Evolutionary conservation across 2,888 invertebrate genomes (phyloP), one percentile per base, ranked within the genome.

Genomic region (Dinocampus coccinellae): DNA sequence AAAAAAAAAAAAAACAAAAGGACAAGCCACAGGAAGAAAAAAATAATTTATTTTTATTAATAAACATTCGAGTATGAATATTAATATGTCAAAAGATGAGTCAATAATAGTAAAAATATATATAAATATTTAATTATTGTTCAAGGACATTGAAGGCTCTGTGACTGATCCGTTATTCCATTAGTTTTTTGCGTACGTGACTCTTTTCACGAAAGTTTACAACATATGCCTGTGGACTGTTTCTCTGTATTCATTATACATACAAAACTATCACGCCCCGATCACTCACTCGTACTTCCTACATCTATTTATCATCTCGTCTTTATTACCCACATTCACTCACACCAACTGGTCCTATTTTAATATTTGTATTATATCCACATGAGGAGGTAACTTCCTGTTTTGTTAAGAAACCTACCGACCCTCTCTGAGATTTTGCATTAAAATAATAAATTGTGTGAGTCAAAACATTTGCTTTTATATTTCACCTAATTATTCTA

Each of bases 221-320:
- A 2, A 55, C 7, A 47, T 7, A n/a, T 3, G 0, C 34, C 3
- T 20, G 7, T 7, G 52, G 13, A 3, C 33, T 36, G 33, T 33
- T n/a, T n/a, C n/a, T n/a, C 53, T 20, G 11, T 26, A 16, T 53
- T 65, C 11, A 55, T 65, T 20, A 65, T 26, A 22, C 36, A 55
- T 24, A 53, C 24, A 7, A 24, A 39, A 34, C 11, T 16, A 60
- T 62, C 22, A 36, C 11, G 22, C n/a, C 16, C 3, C 29, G 47
- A 52, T 29, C 33, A 29, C 63, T 47, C 47, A 52, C 29, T 47
- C 63, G 52, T 33, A 47, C 52, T 64, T 52, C 63, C 47, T 52
- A 42, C 42, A 16, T 52, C 7, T 24, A 16, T 62, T 36, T 39
- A 16, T 62, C 26, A 36, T 62, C 7, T 39, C 47, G 47, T 16